Evolutionary conservation across 2,888 invertebrate genomes (phyloP).

Genomic region (Tenthredo livida): DNA sequence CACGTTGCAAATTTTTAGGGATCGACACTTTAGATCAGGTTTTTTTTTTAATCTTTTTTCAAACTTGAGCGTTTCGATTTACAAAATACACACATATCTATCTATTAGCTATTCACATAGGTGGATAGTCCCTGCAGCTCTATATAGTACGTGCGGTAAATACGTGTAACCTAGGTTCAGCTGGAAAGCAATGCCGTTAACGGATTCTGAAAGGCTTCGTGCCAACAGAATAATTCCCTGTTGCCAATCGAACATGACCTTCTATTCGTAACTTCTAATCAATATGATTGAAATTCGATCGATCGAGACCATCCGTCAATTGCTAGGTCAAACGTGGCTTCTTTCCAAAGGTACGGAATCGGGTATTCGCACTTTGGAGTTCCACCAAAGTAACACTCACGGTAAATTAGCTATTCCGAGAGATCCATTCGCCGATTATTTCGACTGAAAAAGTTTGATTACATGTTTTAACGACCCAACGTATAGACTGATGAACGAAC

Average conservation of each 20-base stretch:
- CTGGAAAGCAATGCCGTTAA: slow-evolving; percentile 45
- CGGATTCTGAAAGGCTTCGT: slow-evolving; percentile 24
- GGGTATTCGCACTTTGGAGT: not conserved
- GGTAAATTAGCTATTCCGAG: not conserved
- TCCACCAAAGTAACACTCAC: not conserved
- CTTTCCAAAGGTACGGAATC: not conserved
- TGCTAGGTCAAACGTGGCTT: not conserved
- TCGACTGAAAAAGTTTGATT: not conserved
- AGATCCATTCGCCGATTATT: not conserved
- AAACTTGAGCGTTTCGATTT: not conserved
- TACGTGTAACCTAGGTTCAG: not conserved
- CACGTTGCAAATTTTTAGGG: not conserved
- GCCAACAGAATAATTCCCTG: slow-evolving; percentile 22
- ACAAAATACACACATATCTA: not conserved
- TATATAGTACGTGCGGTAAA: not conserved
- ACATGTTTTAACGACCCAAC: not conserved
- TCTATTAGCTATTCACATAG: not conserved
- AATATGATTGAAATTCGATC: not conserved
- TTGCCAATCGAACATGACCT: slow-evolving; percentile 28
- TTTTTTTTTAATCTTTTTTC: not conserved
- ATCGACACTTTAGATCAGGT: not conserved
- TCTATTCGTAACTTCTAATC: not conserved
- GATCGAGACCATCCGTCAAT: not conserved
- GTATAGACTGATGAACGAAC: not conserved
- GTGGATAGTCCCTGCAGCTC: not conserved